These are phyloP conservation scores for Seriola rivoliana DNA, from an alignment of 2,113 vertebrate genomes.

Conservation along the genomic window DNA sequence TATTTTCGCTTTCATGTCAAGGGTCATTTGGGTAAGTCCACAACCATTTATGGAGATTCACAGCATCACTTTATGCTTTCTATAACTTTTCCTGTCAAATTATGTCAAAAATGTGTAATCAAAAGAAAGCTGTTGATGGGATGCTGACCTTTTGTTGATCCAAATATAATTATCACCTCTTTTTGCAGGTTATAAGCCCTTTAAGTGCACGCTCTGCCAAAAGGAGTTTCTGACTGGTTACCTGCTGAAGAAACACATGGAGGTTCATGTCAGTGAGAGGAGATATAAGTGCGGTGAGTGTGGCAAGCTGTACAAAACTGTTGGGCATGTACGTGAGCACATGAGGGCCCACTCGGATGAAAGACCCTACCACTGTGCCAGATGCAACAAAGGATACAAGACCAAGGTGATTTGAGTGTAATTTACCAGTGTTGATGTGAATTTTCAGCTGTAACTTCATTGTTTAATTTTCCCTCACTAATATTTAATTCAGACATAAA, in stretches of 20 bases:
- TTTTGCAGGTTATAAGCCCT: conserved; percentile 89
- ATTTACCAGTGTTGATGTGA: not conserved
- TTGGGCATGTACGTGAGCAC: conserved; percentile 96
- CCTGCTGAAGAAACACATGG: conserved; percentile 96
- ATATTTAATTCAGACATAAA: not conserved
- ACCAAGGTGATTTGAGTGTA: conserved; percentile 89
- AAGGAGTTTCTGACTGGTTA: conserved; percentile 97
- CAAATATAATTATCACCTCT: not conserved
- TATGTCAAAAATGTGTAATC: not conserved
- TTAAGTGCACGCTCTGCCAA: conserved; percentile 90
- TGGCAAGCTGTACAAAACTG: conserved; percentile 97
- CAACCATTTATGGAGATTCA: not conserved
- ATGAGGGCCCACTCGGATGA: conserved; percentile 95
- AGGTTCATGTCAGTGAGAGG: conserved; percentile 92
- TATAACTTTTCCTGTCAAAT: not conserved
- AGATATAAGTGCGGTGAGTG: conserved; percentile 97
- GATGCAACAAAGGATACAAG: conserved; percentile 96
- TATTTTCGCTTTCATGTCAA: conserved; percentile 92
- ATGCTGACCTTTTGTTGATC: not conserved
- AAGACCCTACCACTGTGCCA: conserved; percentile 90
- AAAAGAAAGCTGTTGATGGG: not conserved
- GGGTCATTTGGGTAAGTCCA: conserved; percentile 89
- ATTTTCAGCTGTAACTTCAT: not conserved
- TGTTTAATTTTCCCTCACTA: not conserved
- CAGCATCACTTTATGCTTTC: not conserved